Percentiles rank a stretch among this genome's conserved stretches.
phyloP scores from a whole-genome alignment of 2,888 invertebrate species.

The Hyposoter didymator region DNA sequence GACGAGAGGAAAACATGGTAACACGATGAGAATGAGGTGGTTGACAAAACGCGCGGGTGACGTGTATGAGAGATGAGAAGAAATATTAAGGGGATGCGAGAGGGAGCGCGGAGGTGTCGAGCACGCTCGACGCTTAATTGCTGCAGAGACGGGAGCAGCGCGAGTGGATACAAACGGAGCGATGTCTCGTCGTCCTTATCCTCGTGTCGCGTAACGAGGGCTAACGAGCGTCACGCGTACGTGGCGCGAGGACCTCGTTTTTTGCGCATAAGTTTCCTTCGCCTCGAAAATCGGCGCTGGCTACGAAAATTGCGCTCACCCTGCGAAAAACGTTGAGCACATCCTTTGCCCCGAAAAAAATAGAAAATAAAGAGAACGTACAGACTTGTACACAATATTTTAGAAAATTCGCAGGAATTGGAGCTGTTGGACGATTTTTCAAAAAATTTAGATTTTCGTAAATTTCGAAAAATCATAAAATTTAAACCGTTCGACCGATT shows the following conservation, averaged over 20 bases:
- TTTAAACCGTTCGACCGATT: no score
- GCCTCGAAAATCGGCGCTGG: constrained; percentile 44
- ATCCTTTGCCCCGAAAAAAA: not conserved
- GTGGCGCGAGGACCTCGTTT: constrained; percentile 37
- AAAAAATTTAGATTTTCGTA: no score
- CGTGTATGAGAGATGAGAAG: constrained; percentile 25
- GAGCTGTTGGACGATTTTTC: no score
- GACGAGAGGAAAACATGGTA: constrained; percentile 40
- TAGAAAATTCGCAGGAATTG: no score
- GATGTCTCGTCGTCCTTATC: constrained; percentile 53
- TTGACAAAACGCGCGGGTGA: constrained; percentile 33
- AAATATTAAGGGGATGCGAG: constrained; percentile 12
- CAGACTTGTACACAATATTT: no score
- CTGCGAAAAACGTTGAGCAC: not conserved
- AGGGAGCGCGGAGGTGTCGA: constrained; percentile 44
- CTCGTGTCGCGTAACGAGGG: constrained; percentile 53
- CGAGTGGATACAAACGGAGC: constrained; percentile 20
- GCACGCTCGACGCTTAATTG: constrained; percentile 69
- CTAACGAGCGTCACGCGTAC: constrained; percentile 66
- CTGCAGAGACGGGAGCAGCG: constrained; percentile 31
- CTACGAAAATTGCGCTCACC: constrained; percentile 37
- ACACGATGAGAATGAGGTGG: constrained; percentile 21
- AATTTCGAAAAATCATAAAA: no score
- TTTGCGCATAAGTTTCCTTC: constrained; percentile 10
- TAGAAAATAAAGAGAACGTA: no score